phyloP scores from a whole-genome alignment of 2,888 invertebrate genomes.

The Autographa pulchrina region DNA sequence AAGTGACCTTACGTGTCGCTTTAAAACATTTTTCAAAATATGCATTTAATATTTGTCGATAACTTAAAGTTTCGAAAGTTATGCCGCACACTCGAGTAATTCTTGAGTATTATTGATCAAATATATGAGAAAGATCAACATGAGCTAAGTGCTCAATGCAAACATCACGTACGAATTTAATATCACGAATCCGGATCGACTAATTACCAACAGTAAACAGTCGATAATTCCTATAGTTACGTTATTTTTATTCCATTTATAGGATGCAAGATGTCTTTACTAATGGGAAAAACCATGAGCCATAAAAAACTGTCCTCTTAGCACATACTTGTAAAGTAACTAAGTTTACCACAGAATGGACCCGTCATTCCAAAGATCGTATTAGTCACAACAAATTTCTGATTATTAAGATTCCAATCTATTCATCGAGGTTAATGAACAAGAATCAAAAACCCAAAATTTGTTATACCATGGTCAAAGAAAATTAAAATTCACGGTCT shows the following conservation, averaged over 20 bases:
- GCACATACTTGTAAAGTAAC: not conserved
- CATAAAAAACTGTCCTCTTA: not conserved
- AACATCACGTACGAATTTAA: slow-evolving; percentile 61
- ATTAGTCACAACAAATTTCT: slow-evolving; percentile 1
- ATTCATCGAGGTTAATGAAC: slow-evolving; percentile 9
- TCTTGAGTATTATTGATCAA: slow-evolving; percentile 38
- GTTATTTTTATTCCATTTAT: not conserved
- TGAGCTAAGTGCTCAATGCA: slow-evolving; percentile 51
- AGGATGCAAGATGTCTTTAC: not conserved
- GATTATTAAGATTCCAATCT: not conserved
- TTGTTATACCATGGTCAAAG: slow-evolving; percentile 32
- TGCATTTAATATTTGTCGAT: slow-evolving; percentile 41
- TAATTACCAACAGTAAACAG: slow-evolving; percentile 23
- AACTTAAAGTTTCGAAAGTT: slow-evolving; percentile 39
- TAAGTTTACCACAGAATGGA: not conserved
- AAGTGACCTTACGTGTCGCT: not conserved
- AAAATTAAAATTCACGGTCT: slow-evolving; percentile 30
- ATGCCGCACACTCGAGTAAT: slow-evolving; percentile 17
- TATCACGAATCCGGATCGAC: slow-evolving; percentile 45
- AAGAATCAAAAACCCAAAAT: slow-evolving; percentile 35
- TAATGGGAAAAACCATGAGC: not conserved
- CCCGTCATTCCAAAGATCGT: not conserved
- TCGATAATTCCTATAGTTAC: not conserved
- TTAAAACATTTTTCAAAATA: slow-evolving; percentile 10
- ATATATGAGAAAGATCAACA: slow-evolving; percentile 55